Evolutionary conservation across 2,888 invertebrate species (phyloP), one percentile per base, ranked within the genome.

Genomic region (Chrysolina americana): DNA sequence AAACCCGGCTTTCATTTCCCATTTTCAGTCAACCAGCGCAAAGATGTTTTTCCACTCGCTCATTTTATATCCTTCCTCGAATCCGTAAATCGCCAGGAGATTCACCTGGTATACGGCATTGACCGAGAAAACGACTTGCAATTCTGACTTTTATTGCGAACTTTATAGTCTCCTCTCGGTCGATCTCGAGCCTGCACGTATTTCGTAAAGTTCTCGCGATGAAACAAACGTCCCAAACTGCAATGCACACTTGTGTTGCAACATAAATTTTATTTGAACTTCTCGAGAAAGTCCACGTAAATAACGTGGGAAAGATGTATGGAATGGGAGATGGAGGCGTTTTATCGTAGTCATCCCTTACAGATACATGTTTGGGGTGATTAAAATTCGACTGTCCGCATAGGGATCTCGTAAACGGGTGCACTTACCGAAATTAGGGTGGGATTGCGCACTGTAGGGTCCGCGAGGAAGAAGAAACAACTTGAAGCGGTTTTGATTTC

Each of bases 21-120:
- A 59, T 10, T 15, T 59, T 36, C n/a, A 28, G 28, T 59, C 15
- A 59, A 28, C 36, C 36, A 28, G 28, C 36, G 6, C 17, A 23
- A 5, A 23, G 23, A 59, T 17, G 17, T n/a, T n/a, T n/a, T 19
- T 9, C 23, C 59, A n/a, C 9, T 28, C 17, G 15, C 36, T 59
- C 28, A 36, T 59, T 59, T 59, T n/a, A 59, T 28, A 15, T 59
- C 59, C 8, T 36, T 28, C 13, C 17, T 23, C n/a, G 59, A 28
- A 36, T 59, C 9, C 9, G 28, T 59, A 28, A 59, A 23, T 59
- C 36, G 59, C 28, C n/a, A 11, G 6, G 28, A 59, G 15, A 59
- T 59, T 59, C 59, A 59, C 59, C 59, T 59, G 36, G 59, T 59
- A 59, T 28, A 59, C 59, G 59, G 28, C 59, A 59, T 59, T 59